A percentile compares a stretch with the other conserved stretches of the same genome.
Conservation (phyloP, 2,888 invertebrate genomes). For the Acleris literana region DNA sequence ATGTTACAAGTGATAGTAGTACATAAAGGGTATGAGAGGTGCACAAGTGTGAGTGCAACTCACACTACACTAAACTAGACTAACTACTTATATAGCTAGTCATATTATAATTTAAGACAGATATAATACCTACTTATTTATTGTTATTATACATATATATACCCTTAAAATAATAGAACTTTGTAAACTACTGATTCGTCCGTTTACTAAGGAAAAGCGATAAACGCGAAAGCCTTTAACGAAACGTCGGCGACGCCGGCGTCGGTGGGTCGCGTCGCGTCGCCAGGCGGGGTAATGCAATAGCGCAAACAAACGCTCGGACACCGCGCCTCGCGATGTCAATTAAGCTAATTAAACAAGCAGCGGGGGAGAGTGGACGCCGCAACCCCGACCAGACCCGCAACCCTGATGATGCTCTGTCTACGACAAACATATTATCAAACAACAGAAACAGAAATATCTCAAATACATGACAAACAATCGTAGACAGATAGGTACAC, state of each 20-base stretch:
- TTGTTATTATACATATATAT: no score
- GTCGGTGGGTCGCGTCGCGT: conserved; percentile 46
- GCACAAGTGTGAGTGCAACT: no score
- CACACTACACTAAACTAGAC: no score
- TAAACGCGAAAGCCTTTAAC: conserved; percentile 15
- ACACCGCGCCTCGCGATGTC: conserved; percentile 81
- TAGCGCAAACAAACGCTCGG: conserved; percentile 81
- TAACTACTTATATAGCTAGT: no score
- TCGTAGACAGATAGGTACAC: conserved; percentile 50
- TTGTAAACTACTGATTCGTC: background rate
- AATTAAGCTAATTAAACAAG: conserved; percentile 83
- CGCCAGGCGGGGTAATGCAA: conserved; percentile 67
- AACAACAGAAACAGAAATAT: conserved; percentile 74
- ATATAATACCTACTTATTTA: no score
- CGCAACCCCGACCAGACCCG: conserved; percentile 53
- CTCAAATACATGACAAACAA: conserved; percentile 63
- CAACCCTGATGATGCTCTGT: conserved; percentile 40
- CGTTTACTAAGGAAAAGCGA: background rate
- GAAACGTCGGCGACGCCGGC: conserved; percentile 19
- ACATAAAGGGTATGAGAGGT: no score
- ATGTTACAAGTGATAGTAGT: no score
- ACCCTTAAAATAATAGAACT: background rate
- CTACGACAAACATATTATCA: conserved; percentile 54
- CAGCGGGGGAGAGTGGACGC: conserved; percentile 66
- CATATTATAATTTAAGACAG: no score